Evolutionary conservation across 2,113 vertebrate genomes (phyloP), one percentile per base, ranked within the genome.

Genomic region (Microcebus jonahi): DNA sequence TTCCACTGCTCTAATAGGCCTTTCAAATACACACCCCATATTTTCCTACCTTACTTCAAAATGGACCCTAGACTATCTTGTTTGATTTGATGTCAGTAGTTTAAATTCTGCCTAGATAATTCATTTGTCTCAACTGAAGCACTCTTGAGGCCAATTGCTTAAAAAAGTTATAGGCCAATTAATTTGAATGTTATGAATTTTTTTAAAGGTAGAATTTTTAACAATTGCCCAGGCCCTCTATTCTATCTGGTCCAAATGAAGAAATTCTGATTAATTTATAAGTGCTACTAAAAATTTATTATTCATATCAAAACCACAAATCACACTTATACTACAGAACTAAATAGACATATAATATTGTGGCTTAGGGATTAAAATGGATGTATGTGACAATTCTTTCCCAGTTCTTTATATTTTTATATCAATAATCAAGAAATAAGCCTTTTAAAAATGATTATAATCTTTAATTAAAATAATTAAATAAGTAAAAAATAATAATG

Each of bases 381-480:
- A 70, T 25, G 6, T 29, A 75, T 67, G 12, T 65, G 20, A 59
- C 8, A 25, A 1, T 55, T 75, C 20, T 71, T 42, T 18, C n/a
- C 45, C 4, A 42, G 15, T 80, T 39, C 48, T 92, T 77, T 61
- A n/a, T 29, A 88, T 89, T 15, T 91, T 92, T n/a, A 63, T 81
- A 50, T 27, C 83, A 59, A 29, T 67, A 95, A 84, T 12, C 65
- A n/a, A 95, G 77, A 73, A 94, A 87, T 17, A 87, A 75, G 13
- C 0, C 7, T 70, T 94, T 68, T 25, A 88, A 48, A 95, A 39
- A 75, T 88, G n/a, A 59, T 85, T 90, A 4, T 42, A 57, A 73
- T 67, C 27, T 67, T 77, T 82, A 31, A 55, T 89, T 48, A 68
- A 88, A 87, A 75, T 14, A 63, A 63, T 63, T 59, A 23, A 61